Conservation (phyloP, 2,888 invertebrate genomes). For the Subacronicta megacephala region DNA sequence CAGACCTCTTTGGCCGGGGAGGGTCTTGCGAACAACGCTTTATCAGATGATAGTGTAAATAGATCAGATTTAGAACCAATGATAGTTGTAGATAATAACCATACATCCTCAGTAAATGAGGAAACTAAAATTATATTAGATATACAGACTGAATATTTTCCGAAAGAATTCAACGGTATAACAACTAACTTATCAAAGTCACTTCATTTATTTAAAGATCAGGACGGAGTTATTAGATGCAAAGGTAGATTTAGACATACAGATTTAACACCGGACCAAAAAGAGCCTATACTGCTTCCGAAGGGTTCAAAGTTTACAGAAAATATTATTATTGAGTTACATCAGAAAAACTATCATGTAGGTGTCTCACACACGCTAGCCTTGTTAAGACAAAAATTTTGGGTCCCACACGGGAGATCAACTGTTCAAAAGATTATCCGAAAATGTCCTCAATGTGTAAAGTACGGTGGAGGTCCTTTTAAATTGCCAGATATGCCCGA, state of each 20-base stretch:
- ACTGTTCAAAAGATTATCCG: constrained; percentile 10
- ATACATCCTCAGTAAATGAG: neutral
- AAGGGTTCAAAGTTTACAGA: constrained; percentile 5
- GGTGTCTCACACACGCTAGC: constrained; percentile 6
- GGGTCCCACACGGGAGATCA: constrained; percentile 10
- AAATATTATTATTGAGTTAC: constrained; percentile 1
- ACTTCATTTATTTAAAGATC: constrained; percentile 11
- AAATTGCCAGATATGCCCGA: constrained; percentile 13
- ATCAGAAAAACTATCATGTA: constrained; percentile 9
- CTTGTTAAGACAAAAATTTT: constrained; percentile 8
- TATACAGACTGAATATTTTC: neutral
- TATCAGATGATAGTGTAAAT: no score
- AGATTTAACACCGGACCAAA: constrained; percentile 3
- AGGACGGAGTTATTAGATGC: constrained; percentile 6
- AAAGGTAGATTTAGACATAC: constrained; percentile 11
- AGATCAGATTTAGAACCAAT: neutral
- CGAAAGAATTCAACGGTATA: constrained; percentile 2
- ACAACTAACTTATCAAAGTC: constrained; percentile 5
- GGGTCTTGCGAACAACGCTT: neutral
- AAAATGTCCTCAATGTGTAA: constrained; percentile 10
- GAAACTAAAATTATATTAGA: neutral
- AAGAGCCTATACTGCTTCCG: constrained; percentile 9
- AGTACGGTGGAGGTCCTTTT: constrained; percentile 10
- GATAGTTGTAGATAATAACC: neutral
- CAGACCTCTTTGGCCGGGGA: neutral